Evolutionary conservation across 2,797 vertebrate species (phyloP).

Genomic region (Triplophysa yarkandensis): DNA sequence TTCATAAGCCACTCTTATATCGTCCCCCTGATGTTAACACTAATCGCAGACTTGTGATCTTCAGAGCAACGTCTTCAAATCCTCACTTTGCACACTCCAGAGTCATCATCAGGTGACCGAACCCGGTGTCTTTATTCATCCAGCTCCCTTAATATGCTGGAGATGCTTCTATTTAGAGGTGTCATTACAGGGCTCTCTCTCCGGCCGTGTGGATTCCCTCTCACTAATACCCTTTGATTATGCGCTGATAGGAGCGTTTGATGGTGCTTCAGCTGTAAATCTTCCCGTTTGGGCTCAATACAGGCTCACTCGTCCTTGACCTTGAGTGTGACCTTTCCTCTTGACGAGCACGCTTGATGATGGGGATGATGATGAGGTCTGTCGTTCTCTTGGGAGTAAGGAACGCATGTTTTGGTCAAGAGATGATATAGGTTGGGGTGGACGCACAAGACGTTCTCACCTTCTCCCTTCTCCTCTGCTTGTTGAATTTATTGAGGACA

Average conservation of each 20-base stretch:
- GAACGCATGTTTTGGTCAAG: not conserved
- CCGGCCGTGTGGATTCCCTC: constrained; percentile 55
- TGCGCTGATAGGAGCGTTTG: constrained; percentile 48
- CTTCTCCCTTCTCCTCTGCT: constrained; percentile 48
- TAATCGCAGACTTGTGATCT: not conserved
- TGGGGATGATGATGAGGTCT: constrained; percentile 16
- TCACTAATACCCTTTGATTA: constrained; percentile 62
- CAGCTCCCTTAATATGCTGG: constrained; percentile 53
- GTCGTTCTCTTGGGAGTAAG: constrained; percentile 2
- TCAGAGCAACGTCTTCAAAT: not conserved
- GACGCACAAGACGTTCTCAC: constrained; percentile 41
- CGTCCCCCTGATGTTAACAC: not conserved
- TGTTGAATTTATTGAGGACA: constrained; percentile 7
- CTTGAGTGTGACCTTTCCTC: constrained; percentile 66
- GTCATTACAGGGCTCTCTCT: constrained; percentile 57
- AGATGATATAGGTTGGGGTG: constrained; percentile 51
- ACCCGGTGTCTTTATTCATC: constrained; percentile 38
- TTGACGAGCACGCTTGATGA: constrained; percentile 64
- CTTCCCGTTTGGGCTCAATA: constrained; percentile 38
- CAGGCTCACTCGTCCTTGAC: constrained; percentile 63
- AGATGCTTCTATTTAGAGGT: constrained; percentile 54
- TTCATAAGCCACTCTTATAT: not conserved
- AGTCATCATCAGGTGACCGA: constrained; percentile 22
- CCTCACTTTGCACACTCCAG: not conserved
- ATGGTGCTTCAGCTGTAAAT: constrained; percentile 47